Evolutionary conservation across 2,888 invertebrate species (phyloP), one percentile per base, ranked within the genome.

Genomic region (Graphium colonna): DNA sequence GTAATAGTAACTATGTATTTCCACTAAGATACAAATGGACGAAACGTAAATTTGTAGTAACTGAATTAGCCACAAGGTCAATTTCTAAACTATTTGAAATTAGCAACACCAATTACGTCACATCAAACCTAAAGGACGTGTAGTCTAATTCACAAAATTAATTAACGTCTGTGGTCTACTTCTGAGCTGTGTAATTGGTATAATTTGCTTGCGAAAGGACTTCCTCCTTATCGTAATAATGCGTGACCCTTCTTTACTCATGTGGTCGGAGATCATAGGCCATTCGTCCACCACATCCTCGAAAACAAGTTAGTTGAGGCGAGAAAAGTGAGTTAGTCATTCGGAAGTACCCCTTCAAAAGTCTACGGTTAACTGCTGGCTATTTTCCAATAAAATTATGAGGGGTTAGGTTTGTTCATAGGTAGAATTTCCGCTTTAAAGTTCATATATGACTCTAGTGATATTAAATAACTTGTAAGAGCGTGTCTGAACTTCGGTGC

Each of bases 241-340:
- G 53, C 31, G 42, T 65, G 79, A 77, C 75, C 79, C 69, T 68
- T 62, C 72, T 71, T 48, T 17, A 39, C 26, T 73, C 73, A 68
- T 64, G 57, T 58, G 65, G 69, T 62, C 73, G 68, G 57, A 63
- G 77, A 69, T 74, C 78, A 75, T 58, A 68, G 73, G 82, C 65
- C 75, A 81, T 66, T 68, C 57, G 71, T 39, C 39, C 56, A 47
- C 48, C 60, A 69, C 75, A 77, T 83, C 79, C 69, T 71, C 67
- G 71, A 68, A 76, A 79, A 79, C 75, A 82, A 74, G 59, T 56
- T 66, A 57, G 68, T 71, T 69, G 68, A 31, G 17, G 15, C 51
- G 38, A 7, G 12, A n/a, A n/a, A n/a, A n/a, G n/a, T n/a, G n/a
- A n/a, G n/a, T n/a, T n/a, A n/a, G n/a, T n/a, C n/a, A n/a, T n/a